Base-by-base conservation (phyloP, 2,888 invertebrate genomes). In the Masnerella sp. region DNA sequence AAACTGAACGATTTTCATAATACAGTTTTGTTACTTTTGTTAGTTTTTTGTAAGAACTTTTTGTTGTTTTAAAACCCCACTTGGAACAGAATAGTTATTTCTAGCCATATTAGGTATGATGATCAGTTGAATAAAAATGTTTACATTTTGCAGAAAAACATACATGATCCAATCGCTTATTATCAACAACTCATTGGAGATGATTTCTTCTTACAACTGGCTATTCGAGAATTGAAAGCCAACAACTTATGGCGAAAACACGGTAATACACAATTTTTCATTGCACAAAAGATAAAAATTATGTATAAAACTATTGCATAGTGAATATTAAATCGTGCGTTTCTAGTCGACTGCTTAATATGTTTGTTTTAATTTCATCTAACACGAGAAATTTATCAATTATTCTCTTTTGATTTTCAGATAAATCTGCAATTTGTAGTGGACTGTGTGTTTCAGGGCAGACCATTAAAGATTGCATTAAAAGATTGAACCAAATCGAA, bases 371-470 rank as follows among this genome's bases (percentile, higher is more conserved):
- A n/a, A n/a, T n/a, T n/a, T n/a, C n/a, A 28, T 9, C 1, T 28
- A 9, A 9, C 3, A 9, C 3, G 3, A 28, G 7, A 28, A 1
- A 34, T n/a, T 7, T 38, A 30, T 12, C 5, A 5, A 42, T n/a
- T 20, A 9, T 42, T 28, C 51, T 42, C 2, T 40, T 34, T 58
- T 45, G 69, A 36, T 43, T 74, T 74, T 18, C 32, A 84, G 84
- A 68, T 14, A 78, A 79, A 54, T 69, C 78, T 11, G 80, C 82
- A 1, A 67, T 84, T 9, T 72, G 76, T 4, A 79, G 78, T 34
- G 84, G 84, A 3, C 69, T 82, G 0, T 84, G 84, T 17, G 65
- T 80, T 7, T 84, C 83, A n/a, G 84, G 84, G 2, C 79, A 82
- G 56, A 82, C 83, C 0, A 80, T 84, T 38, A 49, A 38, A 1